A percentile compares a stretch with the other conserved stretches of the same genome.
Conservation (phyloP, 2,888 invertebrate species). For the Noctua janthina region DNA sequence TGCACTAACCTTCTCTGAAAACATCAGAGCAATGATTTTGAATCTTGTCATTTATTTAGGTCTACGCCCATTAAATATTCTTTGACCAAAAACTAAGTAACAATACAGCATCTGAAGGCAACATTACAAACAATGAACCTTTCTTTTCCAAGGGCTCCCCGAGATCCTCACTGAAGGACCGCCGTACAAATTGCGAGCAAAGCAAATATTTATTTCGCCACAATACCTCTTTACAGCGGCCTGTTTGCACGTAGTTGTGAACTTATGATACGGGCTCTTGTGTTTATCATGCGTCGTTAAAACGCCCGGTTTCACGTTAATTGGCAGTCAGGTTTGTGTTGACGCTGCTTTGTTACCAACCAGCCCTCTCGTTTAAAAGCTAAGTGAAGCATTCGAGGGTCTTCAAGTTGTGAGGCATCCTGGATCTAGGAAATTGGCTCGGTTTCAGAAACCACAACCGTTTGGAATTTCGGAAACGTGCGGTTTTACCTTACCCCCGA, state of each 20-base stretch:
- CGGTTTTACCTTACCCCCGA: constrained; percentile 28
- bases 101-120: constrained; percentile 25
- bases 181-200: constrained; percentile 55
- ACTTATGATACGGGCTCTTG: constrained; percentile 55
- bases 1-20: background rate
- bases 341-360: constrained; percentile 20
- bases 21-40: background rate
- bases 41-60: background rate
- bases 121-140: constrained; percentile 46
- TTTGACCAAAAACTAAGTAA: constrained; percentile 10
- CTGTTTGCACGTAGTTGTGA: constrained; percentile 56
- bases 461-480: background rate
- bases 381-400: background rate
- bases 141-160: constrained; percentile 44
- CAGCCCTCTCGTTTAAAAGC: background rate
- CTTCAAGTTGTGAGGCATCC: background rate
- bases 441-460: constrained; percentile 3
- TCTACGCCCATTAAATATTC: background rate
- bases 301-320: constrained; percentile 45
- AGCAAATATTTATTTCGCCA: constrained; percentile 62
- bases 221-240: constrained; percentile 56
- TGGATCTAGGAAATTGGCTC: constrained; percentile 9
- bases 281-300: constrained; percentile 59
- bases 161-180: constrained; percentile 32
- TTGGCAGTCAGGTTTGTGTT: constrained; percentile 50